These are phyloP conservation scores for Philotrypesis tridentata DNA, from an alignment of 1,140 invertebrate species.

Conservation along the genomic window DNA sequence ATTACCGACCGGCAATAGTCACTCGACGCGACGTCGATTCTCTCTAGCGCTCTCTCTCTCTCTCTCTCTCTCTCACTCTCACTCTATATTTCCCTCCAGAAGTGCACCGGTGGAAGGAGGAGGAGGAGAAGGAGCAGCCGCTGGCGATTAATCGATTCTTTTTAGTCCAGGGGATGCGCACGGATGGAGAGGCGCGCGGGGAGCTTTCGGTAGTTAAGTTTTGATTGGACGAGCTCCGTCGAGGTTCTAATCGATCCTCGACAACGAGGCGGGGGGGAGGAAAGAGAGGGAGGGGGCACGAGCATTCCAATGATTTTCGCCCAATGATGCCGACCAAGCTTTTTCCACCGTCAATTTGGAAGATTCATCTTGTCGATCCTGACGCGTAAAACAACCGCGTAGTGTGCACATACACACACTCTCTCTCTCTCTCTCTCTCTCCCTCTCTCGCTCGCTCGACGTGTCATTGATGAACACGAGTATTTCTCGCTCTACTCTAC, in stretches of 20 bases:
- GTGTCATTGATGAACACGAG: background rate
- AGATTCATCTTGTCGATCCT: background rate
- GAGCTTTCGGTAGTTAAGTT: slow-evolving; percentile 15
- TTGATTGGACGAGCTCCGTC: slow-evolving; percentile 18
- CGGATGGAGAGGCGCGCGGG: background rate
- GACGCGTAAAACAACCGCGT: background rate
- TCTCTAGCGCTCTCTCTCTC: background rate
- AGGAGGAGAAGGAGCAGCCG: background rate
- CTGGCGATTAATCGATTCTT: slow-evolving; percentile 34
- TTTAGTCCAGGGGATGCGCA: background rate
- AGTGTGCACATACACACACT: background rate
- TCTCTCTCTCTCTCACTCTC: no score
- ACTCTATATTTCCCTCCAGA: background rate
- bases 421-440: no score
- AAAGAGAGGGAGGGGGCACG: background rate
- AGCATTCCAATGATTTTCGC: background rate
- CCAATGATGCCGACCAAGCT: background rate
- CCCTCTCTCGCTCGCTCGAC: no score
- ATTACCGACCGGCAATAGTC: slow-evolving; percentile 59
- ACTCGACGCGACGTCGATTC: background rate
- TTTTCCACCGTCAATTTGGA: background rate
- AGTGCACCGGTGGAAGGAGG: background rate
- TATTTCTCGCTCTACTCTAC: no score
- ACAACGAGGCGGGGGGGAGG: background rate
- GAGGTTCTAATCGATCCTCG: background rate